Base-by-base conservation (phyloP, 2,888 invertebrate species). In the Pseudoips prasinana region DNA sequence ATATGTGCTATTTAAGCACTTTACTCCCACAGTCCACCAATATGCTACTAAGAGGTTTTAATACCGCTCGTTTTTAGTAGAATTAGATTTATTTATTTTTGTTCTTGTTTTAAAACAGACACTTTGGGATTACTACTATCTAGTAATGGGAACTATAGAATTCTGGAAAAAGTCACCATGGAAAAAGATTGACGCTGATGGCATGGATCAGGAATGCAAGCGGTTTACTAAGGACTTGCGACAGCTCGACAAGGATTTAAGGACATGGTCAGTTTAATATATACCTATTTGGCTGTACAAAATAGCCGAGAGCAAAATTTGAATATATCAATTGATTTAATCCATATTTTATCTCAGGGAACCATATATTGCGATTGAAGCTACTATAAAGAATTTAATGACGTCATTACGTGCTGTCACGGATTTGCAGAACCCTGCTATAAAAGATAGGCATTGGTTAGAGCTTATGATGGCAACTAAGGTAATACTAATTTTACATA, bases 131-230 rank as follows among this genome's bases (percentile, higher is more conserved):
- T 97, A 96, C 71, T 93, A 95, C 23, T 90, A 91, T 47, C 92
- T 97, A 19, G 94, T 97, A 10, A 90, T 92, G 63, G 94, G 94
- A 1, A 94, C 94, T 35, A 93, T 98, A 35, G 93, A 95, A 30
- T 95, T 95, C 72, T 98, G 98, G 98, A 97, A 97, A 77, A 95
- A 92, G 39, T 98, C 97, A 0, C 92, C 94, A 0, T 98, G 98
- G 98, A 94, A 94, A 66, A 95, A 95, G 67, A 96, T 98, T 39
- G 97, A 98, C 62, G 95, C 97, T 1, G 98, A 98, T 63, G 92
- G 92, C 32, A 97, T 98, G 96, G 98, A 98, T 68, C 93, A 95
- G 75, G 97, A 98, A 68, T 96, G 97, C 81, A 98, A 98, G 76
- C 94, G 95, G 58, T 95, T 97, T 68, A 93, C 94, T 0, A 96